Evolutionary conservation across 1,140 invertebrate genomes (phyloP), one percentile per base, ranked within the genome.

Genomic region (Mizuhopecten yessoensis): DNA sequence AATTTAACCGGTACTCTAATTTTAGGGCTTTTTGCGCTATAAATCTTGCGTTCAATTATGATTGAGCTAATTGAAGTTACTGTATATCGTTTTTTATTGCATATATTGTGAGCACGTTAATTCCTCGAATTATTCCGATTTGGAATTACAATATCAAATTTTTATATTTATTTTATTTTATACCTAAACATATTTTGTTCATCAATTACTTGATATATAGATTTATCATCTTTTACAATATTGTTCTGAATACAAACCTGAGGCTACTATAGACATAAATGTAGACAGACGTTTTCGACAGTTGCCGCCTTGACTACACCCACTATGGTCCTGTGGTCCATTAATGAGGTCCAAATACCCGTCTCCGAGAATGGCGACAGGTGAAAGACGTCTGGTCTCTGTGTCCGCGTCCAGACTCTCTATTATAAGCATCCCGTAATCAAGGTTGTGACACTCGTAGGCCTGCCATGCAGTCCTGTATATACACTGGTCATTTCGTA

Each of bases 301-400:
- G 15, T 95, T 96, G 87, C 96, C 96, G 87, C 96, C 96, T 13
- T 95, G 95, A 57, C 92, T 93, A 92, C 96, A 96, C 95, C 95
- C 96, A 33, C 96, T 95, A 88, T 96, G 96, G 90, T 96, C 96
- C 93, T 95, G 94, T 23, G 96, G 96, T 20, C 96, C 96, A 89
- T 96, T 96, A 17, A 96, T 95, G 29, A 96, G 94, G 91, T 96
- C 96, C 11, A 96, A 39, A 89, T 96, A 96, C 3, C 92, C 93
- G 86, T 92, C 91, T 34, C 94, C 92, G 0, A 93, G 10, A 11
- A 96, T 89, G n/a, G 96, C 96, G 2, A 96, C 93, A 13, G 96
- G 96, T 7, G 95, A 96, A 0, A 96, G 90, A 11, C 96, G 87
- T 23, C 96, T 90, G 11, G 94, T 95, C 88, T 96, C 96, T 29